Evolutionary conservation across 2,797 vertebrate genomes (phyloP).

Genomic region (Lithobates sylvaticus): DNA sequence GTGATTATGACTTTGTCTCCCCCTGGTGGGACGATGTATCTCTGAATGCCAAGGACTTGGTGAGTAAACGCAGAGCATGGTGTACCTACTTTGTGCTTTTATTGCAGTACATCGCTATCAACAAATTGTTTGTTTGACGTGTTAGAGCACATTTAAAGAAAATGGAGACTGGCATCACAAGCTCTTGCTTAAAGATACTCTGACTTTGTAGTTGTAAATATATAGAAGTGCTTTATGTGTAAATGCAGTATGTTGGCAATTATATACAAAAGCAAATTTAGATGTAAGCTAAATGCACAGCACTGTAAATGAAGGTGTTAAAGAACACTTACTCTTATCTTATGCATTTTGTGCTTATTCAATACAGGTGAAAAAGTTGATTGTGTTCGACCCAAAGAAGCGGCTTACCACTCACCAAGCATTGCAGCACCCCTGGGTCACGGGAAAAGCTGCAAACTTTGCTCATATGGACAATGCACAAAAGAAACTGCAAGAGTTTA

Average conservation of each 20-base stretch:
- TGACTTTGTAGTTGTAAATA: no score
- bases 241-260: no score
- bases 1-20: slow-evolving; percentile 91
- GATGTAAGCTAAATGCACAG: background rate
- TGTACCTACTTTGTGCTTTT: background rate
- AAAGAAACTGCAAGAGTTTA: slow-evolving; percentile 90
- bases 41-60: slow-evolving; percentile 89
- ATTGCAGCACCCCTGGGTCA: slow-evolving; percentile 88
- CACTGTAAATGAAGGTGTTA: background rate
- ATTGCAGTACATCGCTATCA: no score
- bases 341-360: background rate
- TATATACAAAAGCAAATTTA: no score
- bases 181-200: no score
- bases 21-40: slow-evolving; percentile 93
- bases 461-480: slow-evolving; percentile 89
- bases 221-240: no score
- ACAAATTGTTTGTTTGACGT: no score
- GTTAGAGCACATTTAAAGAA: no score
- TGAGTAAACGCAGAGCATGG: slow-evolving; percentile 69
- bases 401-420: slow-evolving; percentile 86
- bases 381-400: slow-evolving; percentile 88
- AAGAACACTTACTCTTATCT: background rate
- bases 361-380: slow-evolving; percentile 85
- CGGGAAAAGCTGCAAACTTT: slow-evolving; percentile 87
- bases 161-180: no score